These are phyloP conservation scores for Bombus impatiens DNA, from an alignment of 1,140 invertebrate genomes.

Conservation along the genomic window DNA sequence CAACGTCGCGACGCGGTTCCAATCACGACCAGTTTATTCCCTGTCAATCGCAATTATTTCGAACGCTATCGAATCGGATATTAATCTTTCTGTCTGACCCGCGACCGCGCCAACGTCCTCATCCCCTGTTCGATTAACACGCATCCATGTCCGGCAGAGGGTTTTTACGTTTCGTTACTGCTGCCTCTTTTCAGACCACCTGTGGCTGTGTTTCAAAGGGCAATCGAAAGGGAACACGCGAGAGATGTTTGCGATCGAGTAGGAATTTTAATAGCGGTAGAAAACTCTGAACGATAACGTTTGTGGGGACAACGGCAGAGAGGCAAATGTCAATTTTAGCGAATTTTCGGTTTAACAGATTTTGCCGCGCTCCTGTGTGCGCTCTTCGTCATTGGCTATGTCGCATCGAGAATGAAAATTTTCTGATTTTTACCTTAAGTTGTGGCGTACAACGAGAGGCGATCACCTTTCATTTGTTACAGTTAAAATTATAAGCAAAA, in stretches of 20 bases:
- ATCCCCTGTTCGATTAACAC: neutral
- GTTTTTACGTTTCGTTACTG: neutral
- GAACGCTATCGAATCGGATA: neutral
- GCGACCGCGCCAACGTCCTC: neutral
- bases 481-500: too few relatives aligned
- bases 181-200: conserved; percentile 23
- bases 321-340: too few relatives aligned
- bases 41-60: conserved; percentile 23
- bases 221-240: too few relatives aligned
- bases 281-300: too few relatives aligned
- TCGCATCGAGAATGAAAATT: too few relatives aligned
- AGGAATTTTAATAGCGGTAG: neutral
- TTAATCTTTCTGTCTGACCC: neutral
- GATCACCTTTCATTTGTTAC: too few relatives aligned
- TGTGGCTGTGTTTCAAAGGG: conserved; percentile 22
- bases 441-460: too few relatives aligned
- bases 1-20: neutral
- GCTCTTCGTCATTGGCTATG: too few relatives aligned
- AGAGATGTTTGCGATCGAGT: neutral
- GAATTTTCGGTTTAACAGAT: too few relatives aligned
- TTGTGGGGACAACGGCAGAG: too few relatives aligned
- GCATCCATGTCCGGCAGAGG: neutral
- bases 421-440: too few relatives aligned
- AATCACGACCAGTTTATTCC: neutral
- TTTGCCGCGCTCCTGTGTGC: too few relatives aligned